Percentiles rank a stretch among this genome's conserved stretches.
These are phyloP conservation scores for Columba livia DNA, from an alignment of 2,113 vertebrate species.

Conservation along the genomic window DNA sequence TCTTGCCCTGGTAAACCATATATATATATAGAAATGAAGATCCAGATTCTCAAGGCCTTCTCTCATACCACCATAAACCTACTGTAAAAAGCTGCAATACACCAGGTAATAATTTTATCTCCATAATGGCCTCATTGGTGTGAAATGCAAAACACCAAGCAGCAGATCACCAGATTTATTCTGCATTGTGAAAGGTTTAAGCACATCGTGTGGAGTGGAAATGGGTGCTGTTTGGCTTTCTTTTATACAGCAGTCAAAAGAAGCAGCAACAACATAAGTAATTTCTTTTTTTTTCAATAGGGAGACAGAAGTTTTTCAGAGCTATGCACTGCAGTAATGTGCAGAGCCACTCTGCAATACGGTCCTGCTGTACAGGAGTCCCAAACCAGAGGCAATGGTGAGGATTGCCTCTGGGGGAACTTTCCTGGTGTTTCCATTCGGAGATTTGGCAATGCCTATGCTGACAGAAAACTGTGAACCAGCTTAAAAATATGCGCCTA, in stretches of 20 bases:
- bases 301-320: not conserved
- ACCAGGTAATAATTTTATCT: not conserved
- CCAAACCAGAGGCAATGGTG: not conserved
- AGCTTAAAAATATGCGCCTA: conserved; percentile 16
- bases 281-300: not conserved
- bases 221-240: not conserved
- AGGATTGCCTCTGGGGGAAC: not conserved
- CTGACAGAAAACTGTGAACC: not conserved
- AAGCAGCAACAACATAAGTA: not conserved
- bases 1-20: not conserved
- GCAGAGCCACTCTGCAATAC: not conserved
- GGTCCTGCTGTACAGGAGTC: not conserved
- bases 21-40: too few species aligned
- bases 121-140: not conserved
- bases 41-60: not conserved
- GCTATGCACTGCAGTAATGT: not conserved
- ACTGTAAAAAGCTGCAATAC: not conserved
- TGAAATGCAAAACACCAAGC: not conserved
- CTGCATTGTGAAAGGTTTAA: not conserved
- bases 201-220: not conserved
- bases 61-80: not conserved
- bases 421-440: not conserved
- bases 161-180: not conserved
- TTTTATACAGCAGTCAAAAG: not conserved
- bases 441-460: not conserved